Evolutionary conservation across 2,113 vertebrate genomes (phyloP), one percentile per base, ranked within the genome.

Genomic region (Varanus salvator): DNA sequence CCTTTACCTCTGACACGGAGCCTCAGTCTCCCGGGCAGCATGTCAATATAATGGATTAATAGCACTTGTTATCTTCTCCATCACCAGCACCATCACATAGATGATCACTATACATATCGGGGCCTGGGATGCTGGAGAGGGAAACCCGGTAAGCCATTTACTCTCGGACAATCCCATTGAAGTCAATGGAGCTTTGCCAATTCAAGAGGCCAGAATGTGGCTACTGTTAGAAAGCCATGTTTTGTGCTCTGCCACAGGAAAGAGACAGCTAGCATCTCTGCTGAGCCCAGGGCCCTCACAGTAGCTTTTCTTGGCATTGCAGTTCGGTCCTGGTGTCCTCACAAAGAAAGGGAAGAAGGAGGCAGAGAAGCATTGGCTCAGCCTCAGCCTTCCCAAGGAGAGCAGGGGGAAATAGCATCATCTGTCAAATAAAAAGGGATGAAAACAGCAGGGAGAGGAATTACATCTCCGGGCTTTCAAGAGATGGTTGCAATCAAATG

Each of bases 361-460:
- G 52, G 68, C n/a, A 2, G 57, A 83, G 80, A 82, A 84, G 9
- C 9, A n/a, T 60, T 91, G 80, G 50, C 80, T 84, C 29, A 23
- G 14, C 23, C 60, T 87, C 21, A 23, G 14, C 23, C 80, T 87
- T 52, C 90, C 34, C 57, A 87, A 66, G 80, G 27, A 83, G 66
- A 77, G 86, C 38, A 38, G 52, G 29, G 17, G 64, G 38, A 60
- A 77, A 48, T 34, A n/a, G 38, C 74, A n/a, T 21, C 5, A 66
- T 68, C 75, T 88, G 86, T 78, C 81, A 88, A 84, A 84, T 14
- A 44, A 17, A 52, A 77, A 69, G 34, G 72, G 74, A 87, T 69
- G 11, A n/a, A 69, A 90, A 82, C 85, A 83, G 80, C 71, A 76
- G 85, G 60, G 83, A 90, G 84, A 86, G 25, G 74, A 57, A n/a